phyloP scores from a whole-genome alignment of 2,888 invertebrate species.

The Tetragnatha montana region DNA sequence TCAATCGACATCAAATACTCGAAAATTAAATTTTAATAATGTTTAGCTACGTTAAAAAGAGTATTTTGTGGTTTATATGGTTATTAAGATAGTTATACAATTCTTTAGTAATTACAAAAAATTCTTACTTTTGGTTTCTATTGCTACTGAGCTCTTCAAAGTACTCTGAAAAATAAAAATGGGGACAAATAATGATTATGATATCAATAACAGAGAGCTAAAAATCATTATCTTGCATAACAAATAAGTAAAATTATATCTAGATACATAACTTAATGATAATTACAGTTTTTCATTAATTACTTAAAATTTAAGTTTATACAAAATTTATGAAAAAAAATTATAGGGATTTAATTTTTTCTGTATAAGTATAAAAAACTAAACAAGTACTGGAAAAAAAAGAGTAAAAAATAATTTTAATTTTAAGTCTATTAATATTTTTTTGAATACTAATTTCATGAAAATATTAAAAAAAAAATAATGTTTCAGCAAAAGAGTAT shows the following conservation, averaged over 20 bases:
- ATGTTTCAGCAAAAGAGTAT: no score
- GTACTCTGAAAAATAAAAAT: slow-evolving; percentile 9
- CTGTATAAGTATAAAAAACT: no score
- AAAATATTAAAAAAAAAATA: no score
- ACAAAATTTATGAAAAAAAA: no score
- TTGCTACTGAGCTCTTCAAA: background rate
- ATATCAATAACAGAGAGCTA: background rate
- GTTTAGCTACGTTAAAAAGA: background rate
- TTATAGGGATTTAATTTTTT: no score
- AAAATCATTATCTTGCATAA: background rate
- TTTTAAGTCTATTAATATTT: no score
- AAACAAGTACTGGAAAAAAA: no score
- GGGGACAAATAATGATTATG: background rate
- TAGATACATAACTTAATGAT: background rate
- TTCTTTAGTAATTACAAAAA: background rate
- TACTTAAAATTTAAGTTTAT: no score
- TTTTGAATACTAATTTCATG: no score
- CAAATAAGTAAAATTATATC: background rate
- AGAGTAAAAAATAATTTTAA: no score
- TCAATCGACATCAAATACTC: background rate
- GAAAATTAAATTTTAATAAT: background rate
- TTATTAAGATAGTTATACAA: background rate
- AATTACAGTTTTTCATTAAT: background rate
- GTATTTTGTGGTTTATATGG: background rate
- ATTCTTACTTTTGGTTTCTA: slow-evolving; percentile 56